These are phyloP conservation scores for Corythornis vintsioides DNA, from an alignment of 2,113 vertebrate species.

Conservation along the genomic window DNA sequence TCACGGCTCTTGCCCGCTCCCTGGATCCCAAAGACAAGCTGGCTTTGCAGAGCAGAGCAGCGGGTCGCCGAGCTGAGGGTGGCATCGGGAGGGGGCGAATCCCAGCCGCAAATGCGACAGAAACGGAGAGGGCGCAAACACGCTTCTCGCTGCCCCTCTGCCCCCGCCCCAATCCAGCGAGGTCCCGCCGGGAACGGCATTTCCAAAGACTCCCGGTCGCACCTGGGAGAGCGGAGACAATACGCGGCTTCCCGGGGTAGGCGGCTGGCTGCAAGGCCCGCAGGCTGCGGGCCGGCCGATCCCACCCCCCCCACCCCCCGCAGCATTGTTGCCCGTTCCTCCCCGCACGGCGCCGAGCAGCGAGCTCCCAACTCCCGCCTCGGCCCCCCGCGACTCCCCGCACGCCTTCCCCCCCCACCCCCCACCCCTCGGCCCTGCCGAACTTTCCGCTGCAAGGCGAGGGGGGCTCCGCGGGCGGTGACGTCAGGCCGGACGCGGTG, in stretches of 20 bases:
- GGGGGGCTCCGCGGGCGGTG: too few species aligned
- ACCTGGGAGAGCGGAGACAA: neutral
- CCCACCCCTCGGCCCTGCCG: too few species aligned
- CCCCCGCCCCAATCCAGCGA: neutral
- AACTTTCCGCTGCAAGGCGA: too few species aligned
- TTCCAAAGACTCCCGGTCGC: neutral
- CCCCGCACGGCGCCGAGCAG: neutral
- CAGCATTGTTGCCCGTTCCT: neutral
- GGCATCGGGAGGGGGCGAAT: neutral
- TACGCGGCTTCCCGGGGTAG: neutral
- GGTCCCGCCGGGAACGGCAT: neutral
- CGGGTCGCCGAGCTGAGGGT: neutral
- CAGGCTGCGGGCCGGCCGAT: neutral
- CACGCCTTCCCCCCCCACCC: neutral
- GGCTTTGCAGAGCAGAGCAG: neutral
- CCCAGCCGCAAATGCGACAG: neutral
- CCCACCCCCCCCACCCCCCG: too few species aligned
- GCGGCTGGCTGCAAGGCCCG: neutral
- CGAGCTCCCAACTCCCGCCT: neutral
- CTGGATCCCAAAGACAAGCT: neutral
- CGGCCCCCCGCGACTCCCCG: neutral
- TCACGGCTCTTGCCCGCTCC: rapidly evolving
- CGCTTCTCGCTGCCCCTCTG: neutral
- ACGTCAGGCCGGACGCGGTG: too few species aligned
- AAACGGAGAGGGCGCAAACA: neutral